Base-by-base conservation (phyloP, 2,113 vertebrate species). In the Solea senegalensis region DNA sequence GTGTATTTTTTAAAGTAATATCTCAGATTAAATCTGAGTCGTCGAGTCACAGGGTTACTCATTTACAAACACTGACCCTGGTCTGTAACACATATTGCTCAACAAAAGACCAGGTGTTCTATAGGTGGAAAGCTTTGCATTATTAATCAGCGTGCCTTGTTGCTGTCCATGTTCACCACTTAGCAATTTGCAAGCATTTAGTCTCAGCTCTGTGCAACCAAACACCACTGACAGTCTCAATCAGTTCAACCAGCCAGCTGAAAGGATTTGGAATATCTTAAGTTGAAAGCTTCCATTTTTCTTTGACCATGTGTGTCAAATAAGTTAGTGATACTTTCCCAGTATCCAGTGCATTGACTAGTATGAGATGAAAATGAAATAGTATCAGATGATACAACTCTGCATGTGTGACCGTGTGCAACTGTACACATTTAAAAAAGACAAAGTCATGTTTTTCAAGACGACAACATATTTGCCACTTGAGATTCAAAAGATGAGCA, bases 131-230 rank as follows among this genome's bases (percentile, higher is more conserved):
- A n/a, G 27, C 65, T 54, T 14, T 89, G 69, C 79, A 92, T 91
- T 81, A 89, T 90, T 92, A 59, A 90, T 78, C 56, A 83, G 56
- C 0, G 28, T 3, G 50, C 49, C 82, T 59, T 87, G 88, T 87
- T 78, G 76, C 62, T 55, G 56, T 53, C 72, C 51, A 50, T 76
- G 86, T 86, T 87, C 69, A 64, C 72, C 87, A 72, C 81, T 81
- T 86, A 78, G 74, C 73, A 80, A 82, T 87, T 86, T 91, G 89
- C 88, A 88, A 87, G 79, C 84, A 84, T 86, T 91, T 87, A 79
- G 84, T 80, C 28, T 15, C 34, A 14, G 69, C 66, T 78, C 61
- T 10, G 69, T 65, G 85, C 67, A 92, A 92, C 87, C 72, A 26
- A 85, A 90, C 80, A 86, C 76, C 72, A 11, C 55, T 11, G 72